phyloP scores from a whole-genome alignment of 2,113 vertebrate genomes.

The Mola mola region DNA sequence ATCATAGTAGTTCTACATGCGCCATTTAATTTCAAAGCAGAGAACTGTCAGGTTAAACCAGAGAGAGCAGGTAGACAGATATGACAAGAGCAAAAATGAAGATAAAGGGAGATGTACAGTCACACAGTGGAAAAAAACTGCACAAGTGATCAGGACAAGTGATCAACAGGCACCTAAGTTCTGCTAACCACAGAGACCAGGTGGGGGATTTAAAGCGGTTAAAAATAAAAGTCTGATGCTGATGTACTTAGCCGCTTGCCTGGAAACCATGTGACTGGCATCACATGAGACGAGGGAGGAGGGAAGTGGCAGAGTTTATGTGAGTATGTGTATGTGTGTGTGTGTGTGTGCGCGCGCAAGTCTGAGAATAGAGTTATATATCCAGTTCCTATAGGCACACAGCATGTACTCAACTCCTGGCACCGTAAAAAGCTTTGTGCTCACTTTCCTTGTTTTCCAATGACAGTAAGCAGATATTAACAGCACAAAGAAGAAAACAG shows the following conservation, averaged over 20 bases:
- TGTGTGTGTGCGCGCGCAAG: conserved; percentile 1
- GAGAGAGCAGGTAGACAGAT: background rate
- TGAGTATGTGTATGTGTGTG: conserved; percentile 17
- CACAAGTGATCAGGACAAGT: conserved; percentile 18
- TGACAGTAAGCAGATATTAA: conserved; percentile 79
- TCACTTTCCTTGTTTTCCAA: conserved; percentile 79
- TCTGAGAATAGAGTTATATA: background rate
- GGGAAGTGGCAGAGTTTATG: conserved; percentile 32
- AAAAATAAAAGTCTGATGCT: conserved; percentile 83
- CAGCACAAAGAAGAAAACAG: conserved; percentile 71
- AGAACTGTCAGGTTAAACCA: conserved; percentile 5
- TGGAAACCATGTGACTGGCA: conserved; percentile 83
- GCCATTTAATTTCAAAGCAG: background rate
- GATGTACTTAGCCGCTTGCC: conserved; percentile 81
- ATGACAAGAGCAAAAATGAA: conserved; percentile 10
- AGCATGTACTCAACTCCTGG: conserved; percentile 49
- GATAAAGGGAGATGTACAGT: too few species aligned
- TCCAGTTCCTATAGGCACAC: conserved; percentile 14
- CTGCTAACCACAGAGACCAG: conserved; percentile 58
- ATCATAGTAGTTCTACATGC: background rate
- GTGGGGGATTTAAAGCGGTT: conserved; percentile 76
- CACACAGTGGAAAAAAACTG: background rate
- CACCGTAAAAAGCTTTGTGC: conserved; percentile 80
- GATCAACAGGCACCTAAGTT: conserved; percentile 38
- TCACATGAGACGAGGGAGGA: conserved; percentile 74